Evolutionary conservation across 2,113 vertebrate species (phyloP), one percentile per base, ranked within the genome.

Genomic region (Anser brachyrhynchus): DNA sequence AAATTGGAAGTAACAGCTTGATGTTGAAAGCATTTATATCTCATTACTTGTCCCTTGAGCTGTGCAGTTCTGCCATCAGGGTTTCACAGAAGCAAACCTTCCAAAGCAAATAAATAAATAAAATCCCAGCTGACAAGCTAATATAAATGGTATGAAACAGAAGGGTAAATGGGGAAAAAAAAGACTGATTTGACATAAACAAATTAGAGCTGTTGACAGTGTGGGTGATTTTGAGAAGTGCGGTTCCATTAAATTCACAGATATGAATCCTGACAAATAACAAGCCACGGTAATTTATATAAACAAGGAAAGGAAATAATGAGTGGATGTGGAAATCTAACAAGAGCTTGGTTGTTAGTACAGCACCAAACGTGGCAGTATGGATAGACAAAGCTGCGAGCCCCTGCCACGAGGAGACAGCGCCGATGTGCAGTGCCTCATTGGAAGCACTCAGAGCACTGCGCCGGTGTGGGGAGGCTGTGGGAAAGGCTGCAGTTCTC

Each of bases 191-290:
- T 96, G 89, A 96, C 89, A 87, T 96, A 96, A 97, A 97, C 96
- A 97, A 97, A 96, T 96, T 91, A 92, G 93, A 96, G 91, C 96
- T 97, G 96, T 97, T 97, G 96, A 97, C 96, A 96, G 93, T 80
- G 93, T 97, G 96, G 95, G 95, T 97, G 95, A 96, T 95, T 96
- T 96, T 92, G 89, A 96, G 92, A 96, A 94, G 92, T 95, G 92
- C 95, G 71, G 51, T 96, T 96, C 81, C 84, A 95, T 97, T 96
- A 97, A 94, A 96, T 96, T 97, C 95, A 93, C 96, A 96, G 93
- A 97, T 95, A 96, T 6, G 87, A 92, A 89, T 95, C 84, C 89
- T 85, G 84, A 92, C 89, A 91, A 96, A 97, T 96, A 97, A 95
- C 96, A 97, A 96, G 80, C 83, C 73, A 46, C 79, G 74, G 77